Conservation (phyloP, 2,888 invertebrate genomes). For the Synanthedon formicaeformis region DNA sequence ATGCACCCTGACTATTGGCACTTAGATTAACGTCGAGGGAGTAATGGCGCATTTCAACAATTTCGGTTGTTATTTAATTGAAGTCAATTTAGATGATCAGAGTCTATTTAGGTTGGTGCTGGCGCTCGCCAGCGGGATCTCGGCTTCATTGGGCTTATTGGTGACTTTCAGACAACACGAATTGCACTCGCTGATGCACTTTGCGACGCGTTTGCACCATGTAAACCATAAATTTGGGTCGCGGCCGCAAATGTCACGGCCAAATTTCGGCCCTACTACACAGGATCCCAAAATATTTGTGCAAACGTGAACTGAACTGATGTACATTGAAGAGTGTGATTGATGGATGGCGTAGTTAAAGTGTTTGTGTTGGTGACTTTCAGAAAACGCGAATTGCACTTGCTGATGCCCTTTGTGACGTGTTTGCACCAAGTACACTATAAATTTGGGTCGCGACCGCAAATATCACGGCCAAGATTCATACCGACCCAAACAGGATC, state of each 20-base stretch:
- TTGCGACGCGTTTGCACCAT: constrained; percentile 51
- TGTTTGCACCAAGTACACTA: constrained; percentile 38
- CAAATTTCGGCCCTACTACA: not conserved
- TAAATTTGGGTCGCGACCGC: constrained; percentile 29
- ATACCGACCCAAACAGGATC: not conserved
- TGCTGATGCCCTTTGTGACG: constrained; percentile 61
- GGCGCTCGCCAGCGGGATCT: constrained; percentile 68
- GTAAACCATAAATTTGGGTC: constrained; percentile 27
- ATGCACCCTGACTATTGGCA: constrained; percentile 69
- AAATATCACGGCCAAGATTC: not conserved
- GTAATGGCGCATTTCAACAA: constrained; percentile 72
- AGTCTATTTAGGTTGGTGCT: constrained; percentile 72
- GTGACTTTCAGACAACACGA: constrained; percentile 71
- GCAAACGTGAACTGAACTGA: not conserved
- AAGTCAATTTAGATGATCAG: constrained; percentile 72
- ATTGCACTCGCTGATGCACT: constrained; percentile 69
- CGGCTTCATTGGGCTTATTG: constrained; percentile 71
- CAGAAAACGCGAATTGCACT: constrained; percentile 70
- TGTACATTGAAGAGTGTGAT: not conserved
- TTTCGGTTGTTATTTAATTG: constrained; percentile 72
- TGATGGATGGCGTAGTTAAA: too few relatives aligned
- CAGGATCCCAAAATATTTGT: not conserved
- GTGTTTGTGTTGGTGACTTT: constrained; percentile 54
- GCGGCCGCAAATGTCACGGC: constrained; percentile 11
- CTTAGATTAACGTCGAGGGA: constrained; percentile 69